Conservation (phyloP, 2,888 invertebrate species). For the Belgica antarctica region DNA sequence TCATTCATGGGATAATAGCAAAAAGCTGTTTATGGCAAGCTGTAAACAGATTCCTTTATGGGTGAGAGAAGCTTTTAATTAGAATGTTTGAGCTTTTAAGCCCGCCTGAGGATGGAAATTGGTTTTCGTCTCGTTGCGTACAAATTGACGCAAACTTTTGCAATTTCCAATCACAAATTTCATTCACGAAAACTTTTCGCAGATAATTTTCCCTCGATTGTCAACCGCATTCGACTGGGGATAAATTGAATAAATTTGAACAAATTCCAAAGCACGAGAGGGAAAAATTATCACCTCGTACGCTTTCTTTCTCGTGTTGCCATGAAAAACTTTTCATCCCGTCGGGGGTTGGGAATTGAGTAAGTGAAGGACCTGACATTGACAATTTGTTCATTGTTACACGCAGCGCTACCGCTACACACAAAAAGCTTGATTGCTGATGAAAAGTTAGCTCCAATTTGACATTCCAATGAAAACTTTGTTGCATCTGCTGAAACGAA, state of each 20-base stretch:
- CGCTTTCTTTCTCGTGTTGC: not conserved
- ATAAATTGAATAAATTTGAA: not conserved
- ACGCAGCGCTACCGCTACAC: too few relatives aligned
- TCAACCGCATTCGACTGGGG: not conserved
- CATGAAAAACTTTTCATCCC: not conserved
- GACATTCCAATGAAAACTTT: too few relatives aligned
- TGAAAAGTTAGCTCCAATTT: too few relatives aligned
- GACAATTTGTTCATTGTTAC: too few relatives aligned
- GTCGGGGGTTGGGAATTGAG: too few relatives aligned
- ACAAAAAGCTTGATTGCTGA: too few relatives aligned
- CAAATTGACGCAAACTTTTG: not conserved
- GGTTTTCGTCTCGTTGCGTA: not conserved
- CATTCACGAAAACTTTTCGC: not conserved
- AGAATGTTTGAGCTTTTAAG: not conserved
- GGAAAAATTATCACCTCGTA: not conserved
- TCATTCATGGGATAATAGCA: not conserved
- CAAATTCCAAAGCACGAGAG: too few relatives aligned
- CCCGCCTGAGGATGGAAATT: not conserved
- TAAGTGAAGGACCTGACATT: too few relatives aligned
- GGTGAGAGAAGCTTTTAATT: conserved; percentile 5
- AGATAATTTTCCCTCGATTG: not conserved
- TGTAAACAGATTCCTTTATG: not conserved
- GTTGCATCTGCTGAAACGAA: too few relatives aligned
- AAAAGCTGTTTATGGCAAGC: conserved; percentile 6
- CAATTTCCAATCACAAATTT: not conserved